Evolutionary conservation across 53 echinoderm and acorn worm genomes (phyloP), one percentile per base, ranked within the genome.

Genomic region (Crossaster papposus): DNA sequence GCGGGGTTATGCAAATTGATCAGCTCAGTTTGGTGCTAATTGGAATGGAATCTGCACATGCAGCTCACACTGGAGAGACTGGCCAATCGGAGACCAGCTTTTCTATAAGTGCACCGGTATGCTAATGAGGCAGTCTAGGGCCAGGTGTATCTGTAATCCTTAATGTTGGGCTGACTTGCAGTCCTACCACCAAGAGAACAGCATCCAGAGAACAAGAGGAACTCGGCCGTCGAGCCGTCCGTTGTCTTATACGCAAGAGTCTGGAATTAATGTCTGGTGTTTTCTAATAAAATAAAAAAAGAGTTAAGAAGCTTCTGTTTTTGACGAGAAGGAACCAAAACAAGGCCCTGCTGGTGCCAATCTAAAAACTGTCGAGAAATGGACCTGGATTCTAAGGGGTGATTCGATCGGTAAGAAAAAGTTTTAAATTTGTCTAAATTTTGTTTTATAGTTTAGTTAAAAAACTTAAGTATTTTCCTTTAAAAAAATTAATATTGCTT

Each of bases 351-450:
- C 76, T 77, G 87, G 87, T 87, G 87, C 87, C 87, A 36, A 76
- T 58, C 34, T 87, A 87, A 51, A n/a, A 36, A 36, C 38, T 29
- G 64, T 87, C 77, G 58, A 77, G 87, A n/a, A 87, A 87, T 87
- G 87, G 87, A 87, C 87, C 77, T 75, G 87, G 87, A 87, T 26
- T 77, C 87, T 35, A 55, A 87, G 77, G 87, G 87, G 87, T 75
- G 87, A 37, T 55, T 33, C 51, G 36, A 75, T 75, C 75, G 87
- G 87, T 87, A 87, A 64, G 87, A 87, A 37, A 35, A 36, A 17
- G 14, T 84, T 51, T 78, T 9, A 51, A 44, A 51, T 34, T 23
- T 24, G 20, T 78, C 14, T 15, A 70, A 20, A n/a, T 8, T 70
- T 28, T 26, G 70, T 26, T 20, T 70, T 8, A 29, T 28, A 8